These are phyloP conservation scores for Pachyramphus minor DNA, from an alignment of 2,113 vertebrate species.

Conservation along the genomic window DNA sequence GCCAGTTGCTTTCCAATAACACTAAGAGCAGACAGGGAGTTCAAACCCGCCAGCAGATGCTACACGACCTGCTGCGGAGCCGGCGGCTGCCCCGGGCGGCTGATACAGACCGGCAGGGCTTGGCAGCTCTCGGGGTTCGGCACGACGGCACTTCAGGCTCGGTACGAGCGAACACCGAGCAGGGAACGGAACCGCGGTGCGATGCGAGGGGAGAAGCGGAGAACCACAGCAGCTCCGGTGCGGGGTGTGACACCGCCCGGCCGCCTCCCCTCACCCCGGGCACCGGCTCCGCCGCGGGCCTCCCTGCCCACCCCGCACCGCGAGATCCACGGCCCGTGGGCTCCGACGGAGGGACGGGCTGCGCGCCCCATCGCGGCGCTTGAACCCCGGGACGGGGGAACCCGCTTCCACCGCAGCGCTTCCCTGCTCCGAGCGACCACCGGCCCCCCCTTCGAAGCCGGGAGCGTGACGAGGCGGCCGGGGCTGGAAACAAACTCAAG, in stretches of 20 bases:
- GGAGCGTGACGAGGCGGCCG: neutral
- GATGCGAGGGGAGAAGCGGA: neutral
- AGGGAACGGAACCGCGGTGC: accelerated
- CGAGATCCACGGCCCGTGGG: neutral
- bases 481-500: neutral
- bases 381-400: too few relatives aligned
- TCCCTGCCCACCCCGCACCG: neutral
- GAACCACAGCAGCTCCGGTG: too few relatives aligned
- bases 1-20: slow-evolving; percentile 33
- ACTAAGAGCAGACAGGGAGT: neutral
- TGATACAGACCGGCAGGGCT: neutral
- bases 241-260: neutral
- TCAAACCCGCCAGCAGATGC: neutral
- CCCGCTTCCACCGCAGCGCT: neutral
- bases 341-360: neutral
- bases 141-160: neutral
- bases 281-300: neutral
- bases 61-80: neutral
- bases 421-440: neutral
- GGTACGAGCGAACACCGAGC: neutral
- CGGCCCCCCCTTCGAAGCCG: neutral
- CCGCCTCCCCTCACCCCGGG: neutral
- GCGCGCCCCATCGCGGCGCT: neutral
- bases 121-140: neutral
- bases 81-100: neutral